Evolutionary conservation across 37 sponge, comb jelly and placozoan species (phyloP), one percentile per base, ranked within the genome.

Genomic region (Beroe ovata): DNA sequence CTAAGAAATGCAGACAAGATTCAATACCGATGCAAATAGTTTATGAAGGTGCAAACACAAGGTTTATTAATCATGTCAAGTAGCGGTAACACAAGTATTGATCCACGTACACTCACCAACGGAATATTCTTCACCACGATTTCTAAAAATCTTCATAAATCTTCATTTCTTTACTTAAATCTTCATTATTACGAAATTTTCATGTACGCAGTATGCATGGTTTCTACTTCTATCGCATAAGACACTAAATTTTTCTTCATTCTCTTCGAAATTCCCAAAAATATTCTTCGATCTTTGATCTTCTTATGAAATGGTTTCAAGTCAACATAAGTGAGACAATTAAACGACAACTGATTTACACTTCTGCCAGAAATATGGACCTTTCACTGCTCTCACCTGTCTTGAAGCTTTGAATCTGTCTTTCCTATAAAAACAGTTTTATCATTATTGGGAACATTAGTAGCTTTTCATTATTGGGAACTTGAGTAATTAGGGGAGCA

Each of bases 241-340:
- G 63, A 23, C 36, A 34, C 30, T 66, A 66, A 66, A 32, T 34
- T 66, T 66, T 29, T 66, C 69, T 66, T 66, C 69, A 66, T 66
- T 66, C 69, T n/a, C n/a, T 66, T 66, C 69, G 30, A 66, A 66
- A 66, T 66, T 66, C 69, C 30, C 69, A 29, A 66, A 66, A 34
- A 19, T 34, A 29, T 66, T 66, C 69, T 66, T 66, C 69, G 30
- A 66, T 66, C 69, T 66, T 66, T 30, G 30, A 14, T 66, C 69
- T 66, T 66, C 69, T 66, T 66, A 66, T 66, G 69, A 66, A 66
- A 66, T 25, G 69, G 34, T 47, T 47, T 47, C 11, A 47, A 47
- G 54, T 47, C 54, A 47, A 47, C 54, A 47, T 16, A 47, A 47
- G n/a, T n/a, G n/a, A n/a, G n/a, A n/a, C n/a, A n/a, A n/a, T n/a